phyloP scores from a whole-genome alignment of 2,888 invertebrate species.

The Agrotis clavis region DNA sequence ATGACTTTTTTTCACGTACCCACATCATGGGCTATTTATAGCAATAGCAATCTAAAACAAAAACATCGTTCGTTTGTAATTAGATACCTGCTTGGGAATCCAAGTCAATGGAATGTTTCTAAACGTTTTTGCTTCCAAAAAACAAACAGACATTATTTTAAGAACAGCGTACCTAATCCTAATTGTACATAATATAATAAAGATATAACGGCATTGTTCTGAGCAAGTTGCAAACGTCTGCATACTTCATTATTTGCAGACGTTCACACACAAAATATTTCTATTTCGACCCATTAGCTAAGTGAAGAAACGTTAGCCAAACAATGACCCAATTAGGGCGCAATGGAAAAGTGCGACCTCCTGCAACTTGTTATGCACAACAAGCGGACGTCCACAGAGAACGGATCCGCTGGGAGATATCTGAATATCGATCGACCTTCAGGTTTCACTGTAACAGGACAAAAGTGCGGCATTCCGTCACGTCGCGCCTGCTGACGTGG shows the following conservation, averaged over 20 bases:
- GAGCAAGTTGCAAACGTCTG: conserved; percentile 25
- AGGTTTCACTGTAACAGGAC: conserved; percentile 84
- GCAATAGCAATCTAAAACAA: neutral
- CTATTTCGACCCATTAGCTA: neutral
- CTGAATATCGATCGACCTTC: conserved; percentile 83
- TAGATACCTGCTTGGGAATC: neutral
- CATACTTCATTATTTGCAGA: conserved; percentile 24
- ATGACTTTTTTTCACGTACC: too few species aligned
- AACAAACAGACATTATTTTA: conserved; percentile 14
- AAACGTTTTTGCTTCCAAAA: conserved; percentile 17
- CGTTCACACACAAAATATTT: conserved; percentile 49
- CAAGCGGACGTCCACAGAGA: conserved; percentile 51
- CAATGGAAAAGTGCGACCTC: conserved; percentile 45
- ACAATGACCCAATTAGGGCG: conserved; percentile 52
- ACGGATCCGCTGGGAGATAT: conserved; percentile 71
- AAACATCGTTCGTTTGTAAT: conserved; percentile 6
- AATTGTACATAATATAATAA: conserved; percentile 33
- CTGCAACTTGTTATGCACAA: conserved; percentile 54
- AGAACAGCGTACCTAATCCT: conserved; percentile 27
- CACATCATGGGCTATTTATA: neutral
- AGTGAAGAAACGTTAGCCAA: conserved; percentile 27
- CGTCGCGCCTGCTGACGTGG: conserved; percentile 80
- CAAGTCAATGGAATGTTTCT: neutral
- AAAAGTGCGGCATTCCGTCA: conserved; percentile 86
- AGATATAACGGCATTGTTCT: conserved; percentile 50